Evolutionary conservation across 1,140 invertebrate genomes (phyloP), one percentile per base, ranked within the genome.

Genomic region (Microplitis demolitor): DNA sequence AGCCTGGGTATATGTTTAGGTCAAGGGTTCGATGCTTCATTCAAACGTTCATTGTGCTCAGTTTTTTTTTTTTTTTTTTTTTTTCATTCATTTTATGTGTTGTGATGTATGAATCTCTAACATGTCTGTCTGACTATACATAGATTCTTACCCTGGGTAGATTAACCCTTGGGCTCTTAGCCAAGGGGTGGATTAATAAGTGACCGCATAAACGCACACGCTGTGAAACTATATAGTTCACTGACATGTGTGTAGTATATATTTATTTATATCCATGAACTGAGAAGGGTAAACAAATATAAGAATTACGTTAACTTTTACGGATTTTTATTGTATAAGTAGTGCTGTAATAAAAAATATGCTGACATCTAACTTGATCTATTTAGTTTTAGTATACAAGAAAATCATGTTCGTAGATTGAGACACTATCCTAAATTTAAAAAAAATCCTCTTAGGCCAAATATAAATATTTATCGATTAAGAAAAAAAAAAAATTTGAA

Each of bases 161-260:
- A 70, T 70, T 70, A 70, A 70, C 68, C 68, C 68, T 61, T 51
- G 45, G 56, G 54, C 54, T 50, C 14, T 50, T 11, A 50, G 60
- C 68, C 58, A 45, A 51, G 11, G 50, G 4, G 34, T 14, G 67
- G 14, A 50, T 61, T 31, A 58, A 70, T 70, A 70, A 70, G 62
- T 70, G 56, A 53, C 68, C 68, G 33, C 51, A 53, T 70, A 70
- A 70, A 70, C 56, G 68, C 14, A 31, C 45, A 62, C 16, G 8
- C 56, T 70, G 14, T 6, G 68, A 50, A 50, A 11, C 4, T 68
- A 53, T 34, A 14, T 50, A 39, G 50, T 53, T 31, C 60, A 70
- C 58, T 53, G 31, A 58, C 68, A 70, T 39, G 39, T 70, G 39
- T 34, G 34, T 62, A 62, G 68, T 70, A 51, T 62, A 69, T 70